phyloP scores from a whole-genome alignment of 2,113 vertebrate species.

The Pollimyrus isidori region DNA sequence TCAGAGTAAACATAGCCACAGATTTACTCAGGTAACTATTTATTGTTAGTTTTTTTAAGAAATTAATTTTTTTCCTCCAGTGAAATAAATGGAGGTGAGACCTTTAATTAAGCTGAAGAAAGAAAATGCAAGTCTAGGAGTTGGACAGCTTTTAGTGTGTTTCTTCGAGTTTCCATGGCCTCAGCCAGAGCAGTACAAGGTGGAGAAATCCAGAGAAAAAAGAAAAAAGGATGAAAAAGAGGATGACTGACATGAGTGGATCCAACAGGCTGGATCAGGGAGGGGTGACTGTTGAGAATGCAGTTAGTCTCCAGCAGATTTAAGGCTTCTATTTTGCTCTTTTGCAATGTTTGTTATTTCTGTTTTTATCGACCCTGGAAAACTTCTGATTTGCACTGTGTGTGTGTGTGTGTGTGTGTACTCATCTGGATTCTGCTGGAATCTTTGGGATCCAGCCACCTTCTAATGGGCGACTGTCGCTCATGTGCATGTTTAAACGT shows the following conservation, averaged over 20 bases:
- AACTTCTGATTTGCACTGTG: neutral
- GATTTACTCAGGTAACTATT: neutral
- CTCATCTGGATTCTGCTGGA: neutral
- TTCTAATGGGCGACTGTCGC: neutral
- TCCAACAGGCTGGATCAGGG: neutral
- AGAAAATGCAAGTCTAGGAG: neutral
- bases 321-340: neutral
- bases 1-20: neutral
- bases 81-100: conserved; percentile 2
- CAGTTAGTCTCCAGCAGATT: neutral
- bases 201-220: neutral
- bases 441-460: neutral
- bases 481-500: neutral
- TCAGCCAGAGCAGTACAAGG: neutral
- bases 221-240: neutral
- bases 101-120: neutral
- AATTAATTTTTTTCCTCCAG: neutral
- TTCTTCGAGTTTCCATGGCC: neutral
- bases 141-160: neutral
- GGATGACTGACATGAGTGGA: neutral
- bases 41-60: neutral
- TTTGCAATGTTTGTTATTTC: neutral
- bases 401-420: neutral
- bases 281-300: neutral
- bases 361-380: neutral